phyloP scores from a whole-genome alignment of 2,888 invertebrate genomes.

The Agrilus cyanescens region DNA sequence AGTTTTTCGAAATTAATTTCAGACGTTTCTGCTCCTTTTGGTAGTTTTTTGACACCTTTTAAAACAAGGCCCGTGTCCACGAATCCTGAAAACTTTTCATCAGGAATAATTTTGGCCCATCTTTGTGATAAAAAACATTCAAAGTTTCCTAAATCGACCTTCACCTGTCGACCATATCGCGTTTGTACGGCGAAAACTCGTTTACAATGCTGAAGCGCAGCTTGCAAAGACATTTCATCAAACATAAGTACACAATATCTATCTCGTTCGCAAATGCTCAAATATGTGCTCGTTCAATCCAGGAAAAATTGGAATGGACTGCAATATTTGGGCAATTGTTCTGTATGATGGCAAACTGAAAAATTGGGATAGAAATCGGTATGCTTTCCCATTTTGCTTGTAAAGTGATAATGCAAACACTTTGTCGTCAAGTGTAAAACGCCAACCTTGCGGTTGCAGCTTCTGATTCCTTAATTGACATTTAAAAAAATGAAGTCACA shows the following conservation, averaged over 20 bases:
- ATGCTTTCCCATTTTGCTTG: slow-evolving; percentile 1
- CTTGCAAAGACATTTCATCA: slow-evolving; percentile 14
- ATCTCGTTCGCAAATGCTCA: slow-evolving; percentile 5
- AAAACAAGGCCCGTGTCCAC: too few relatives aligned
- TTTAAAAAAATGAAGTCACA: background rate
- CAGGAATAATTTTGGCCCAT: too few relatives aligned
- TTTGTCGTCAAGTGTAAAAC: slow-evolving; percentile 6
- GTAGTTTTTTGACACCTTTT: too few relatives aligned
- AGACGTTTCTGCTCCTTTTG: too few relatives aligned
- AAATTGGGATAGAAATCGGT: slow-evolving; percentile 1
- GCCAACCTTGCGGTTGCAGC: slow-evolving; percentile 1
- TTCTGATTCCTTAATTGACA: background rate
- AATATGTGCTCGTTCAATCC: slow-evolving; percentile 5
- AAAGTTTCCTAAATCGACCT: too few relatives aligned
- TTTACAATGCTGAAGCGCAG: slow-evolving; percentile 12
- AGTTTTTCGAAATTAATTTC: too few relatives aligned
- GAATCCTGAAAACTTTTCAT: too few relatives aligned
- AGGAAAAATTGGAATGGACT: background rate
- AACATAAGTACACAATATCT: slow-evolving; percentile 14
- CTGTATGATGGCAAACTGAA: slow-evolving; percentile 4
- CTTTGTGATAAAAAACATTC: too few relatives aligned
- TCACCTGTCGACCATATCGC: too few relatives aligned
- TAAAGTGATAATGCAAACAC: slow-evolving; percentile 1
- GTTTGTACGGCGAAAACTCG: too few relatives aligned
- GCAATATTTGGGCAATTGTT: background rate